These are phyloP conservation scores for Stenolophus ochropezus DNA, from an alignment of 2,888 invertebrate species.

Conservation along the genomic window DNA sequence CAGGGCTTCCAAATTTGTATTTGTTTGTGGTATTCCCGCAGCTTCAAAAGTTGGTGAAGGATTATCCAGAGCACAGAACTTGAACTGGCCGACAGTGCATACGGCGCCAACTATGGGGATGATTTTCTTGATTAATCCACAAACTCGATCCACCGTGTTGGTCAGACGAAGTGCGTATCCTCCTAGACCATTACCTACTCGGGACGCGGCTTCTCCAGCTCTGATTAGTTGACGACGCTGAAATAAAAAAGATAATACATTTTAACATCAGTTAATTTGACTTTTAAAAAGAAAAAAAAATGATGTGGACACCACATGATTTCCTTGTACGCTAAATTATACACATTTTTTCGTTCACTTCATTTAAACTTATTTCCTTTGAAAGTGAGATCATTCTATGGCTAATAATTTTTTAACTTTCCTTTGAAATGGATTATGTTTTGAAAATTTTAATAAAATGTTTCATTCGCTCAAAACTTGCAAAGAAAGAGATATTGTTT, in stretches of 20 bases:
- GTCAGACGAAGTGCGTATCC: constrained; percentile 69
- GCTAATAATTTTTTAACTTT: too few species aligned
- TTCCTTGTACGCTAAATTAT: too few species aligned
- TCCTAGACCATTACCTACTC: constrained; percentile 70
- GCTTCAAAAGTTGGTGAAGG: constrained; percentile 67
- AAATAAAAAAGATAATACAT: constrained; percentile 53
- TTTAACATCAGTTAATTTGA: too few species aligned
- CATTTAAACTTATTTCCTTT: too few species aligned
- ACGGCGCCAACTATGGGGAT: constrained; percentile 71
- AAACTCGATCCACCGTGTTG: constrained; percentile 69
- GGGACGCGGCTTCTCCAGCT: constrained; percentile 69
- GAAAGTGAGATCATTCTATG: too few species aligned
- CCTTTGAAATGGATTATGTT: too few species aligned
- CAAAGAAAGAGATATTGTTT: too few species aligned
- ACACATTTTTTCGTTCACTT: too few species aligned
- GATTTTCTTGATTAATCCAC: constrained; percentile 70
- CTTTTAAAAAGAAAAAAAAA: too few species aligned
- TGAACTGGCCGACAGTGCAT: constrained; percentile 71
- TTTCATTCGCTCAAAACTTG: too few species aligned
- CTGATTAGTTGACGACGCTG: constrained; percentile 68
- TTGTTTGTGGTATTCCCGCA: constrained; percentile 60
- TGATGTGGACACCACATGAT: too few species aligned
- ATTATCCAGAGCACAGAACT: constrained; percentile 70
- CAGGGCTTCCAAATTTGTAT: not conserved
- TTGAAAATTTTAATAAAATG: too few species aligned